Base-by-base conservation (phyloP, 2,113 vertebrate species). In the Phocoena phocoena region DNA sequence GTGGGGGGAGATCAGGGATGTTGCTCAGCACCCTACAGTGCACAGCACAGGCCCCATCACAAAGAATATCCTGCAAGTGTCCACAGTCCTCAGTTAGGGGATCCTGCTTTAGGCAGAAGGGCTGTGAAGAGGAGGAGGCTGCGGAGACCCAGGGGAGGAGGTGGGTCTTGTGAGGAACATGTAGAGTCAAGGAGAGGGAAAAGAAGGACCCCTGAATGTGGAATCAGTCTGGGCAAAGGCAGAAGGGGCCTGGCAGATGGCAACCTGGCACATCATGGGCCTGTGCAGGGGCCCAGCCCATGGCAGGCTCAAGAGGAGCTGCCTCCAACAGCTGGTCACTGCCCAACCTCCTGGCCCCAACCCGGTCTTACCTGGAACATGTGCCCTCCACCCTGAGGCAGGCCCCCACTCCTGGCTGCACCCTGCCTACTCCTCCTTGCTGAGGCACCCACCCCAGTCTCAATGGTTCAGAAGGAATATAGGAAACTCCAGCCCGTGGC, bases 391-490 rank as follows among this genome's bases (percentile, higher is more conserved):
- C 20, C 50, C 26, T n/a, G 14, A 70, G 53, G 62, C 3, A n/a
- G 25, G 8, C 38, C 62, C n/a, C 28, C 25, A 41, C 23, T n/a
- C 38, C 26, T 14, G 18, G 70, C 8, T 77, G 50, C 8, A 23
- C 41, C 79, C 36, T 5, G 25, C 58, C 76, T 26, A 15, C 25
- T 38, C 12, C 6, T 21, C 62, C 33, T 58, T 13, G 12, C 92
- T 28, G 33, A 33, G 58, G 67, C 7, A 3, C 18, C 53, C 8
- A 6, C 36, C 62, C 63, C 41, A 4, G 50, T 26, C 84, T 88
- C 96, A 36, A 0, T 0, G 8, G 8, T 26, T 82, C n/a, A 62
- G 0, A 53, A 38, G 25, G 6, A 8, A 0, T 0, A 88, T 36
- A 77, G 65, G n/a, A 79, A 53, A n/a, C 67, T 73, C 55, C 83